These are phyloP conservation scores for Lophotriccus pileatus DNA, from an alignment of 2,797 vertebrate genomes.

Conservation along the genomic window DNA sequence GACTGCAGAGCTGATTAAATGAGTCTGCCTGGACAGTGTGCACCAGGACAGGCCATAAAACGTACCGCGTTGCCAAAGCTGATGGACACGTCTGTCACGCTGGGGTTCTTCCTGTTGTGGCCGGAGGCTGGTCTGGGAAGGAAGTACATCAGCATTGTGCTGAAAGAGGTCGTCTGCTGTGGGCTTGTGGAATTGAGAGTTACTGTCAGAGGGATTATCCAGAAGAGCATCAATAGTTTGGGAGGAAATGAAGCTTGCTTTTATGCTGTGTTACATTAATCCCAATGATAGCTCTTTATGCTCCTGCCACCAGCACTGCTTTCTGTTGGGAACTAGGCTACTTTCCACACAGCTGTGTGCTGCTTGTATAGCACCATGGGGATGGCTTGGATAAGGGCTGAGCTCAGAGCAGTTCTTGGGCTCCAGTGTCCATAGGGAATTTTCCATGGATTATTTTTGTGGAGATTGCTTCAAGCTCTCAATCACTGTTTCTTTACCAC, in stretches of 20 bases:
- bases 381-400: background rate
- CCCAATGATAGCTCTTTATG: background rate
- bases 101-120: background rate
- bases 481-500: background rate
- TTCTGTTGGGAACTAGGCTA: background rate
- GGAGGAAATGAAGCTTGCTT: background rate
- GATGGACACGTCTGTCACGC: background rate
- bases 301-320: background rate
- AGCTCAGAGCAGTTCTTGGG: background rate
- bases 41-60: background rate
- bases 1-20: background rate
- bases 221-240: background rate
- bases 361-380: background rate
- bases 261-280: background rate
- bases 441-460: background rate
- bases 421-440: background rate
- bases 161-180: background rate
- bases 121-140: background rate
- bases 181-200: background rate
- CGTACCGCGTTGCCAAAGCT: background rate
- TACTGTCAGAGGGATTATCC: background rate
- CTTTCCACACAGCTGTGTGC: background rate
- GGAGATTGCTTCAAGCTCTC: background rate
- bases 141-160: background rate
- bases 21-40: background rate